Conservation (phyloP, 1,140 invertebrate genomes). For the Sycophila sp. region DNA sequence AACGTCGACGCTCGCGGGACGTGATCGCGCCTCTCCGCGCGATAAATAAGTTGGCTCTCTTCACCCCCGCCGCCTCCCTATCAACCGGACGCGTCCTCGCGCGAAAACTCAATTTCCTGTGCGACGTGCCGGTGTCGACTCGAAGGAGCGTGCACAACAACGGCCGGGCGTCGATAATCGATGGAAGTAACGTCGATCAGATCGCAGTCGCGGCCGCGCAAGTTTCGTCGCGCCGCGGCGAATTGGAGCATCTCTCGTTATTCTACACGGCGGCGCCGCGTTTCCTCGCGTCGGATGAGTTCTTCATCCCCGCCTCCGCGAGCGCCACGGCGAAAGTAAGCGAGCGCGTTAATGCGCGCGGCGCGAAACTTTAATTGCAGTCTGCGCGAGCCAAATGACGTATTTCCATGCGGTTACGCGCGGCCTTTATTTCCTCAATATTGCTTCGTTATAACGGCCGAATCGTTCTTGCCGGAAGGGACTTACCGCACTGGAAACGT, state of each 20-base stretch:
- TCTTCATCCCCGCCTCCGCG: not conserved
- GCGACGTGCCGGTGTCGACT: too few relatives aligned
- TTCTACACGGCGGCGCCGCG: too few relatives aligned
- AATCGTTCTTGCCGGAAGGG: not conserved
- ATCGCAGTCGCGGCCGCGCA: too few relatives aligned
- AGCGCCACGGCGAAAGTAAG: slow-evolving; percentile 1
- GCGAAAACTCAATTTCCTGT: slow-evolving; percentile 35
- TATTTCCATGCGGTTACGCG: slow-evolving; percentile 1
- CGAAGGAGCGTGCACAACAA: not conserved
- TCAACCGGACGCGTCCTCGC: not conserved
- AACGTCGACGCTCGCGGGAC: not conserved
- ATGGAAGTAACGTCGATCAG: slow-evolving; percentile 29
- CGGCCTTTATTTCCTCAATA: not conserved
- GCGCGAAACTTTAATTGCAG: slow-evolving; percentile 23
- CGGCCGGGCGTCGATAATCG: not conserved
- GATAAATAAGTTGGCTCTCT: slow-evolving; percentile 28
- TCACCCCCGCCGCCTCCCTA: not conserved
- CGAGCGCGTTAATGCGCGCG: slow-evolving; percentile 14
- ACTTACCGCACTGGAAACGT: too few relatives aligned
- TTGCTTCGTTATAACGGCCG: not conserved
- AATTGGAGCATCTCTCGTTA: too few relatives aligned
- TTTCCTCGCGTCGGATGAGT: not conserved
- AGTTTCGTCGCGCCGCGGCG: too few relatives aligned
- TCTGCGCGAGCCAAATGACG: not conserved
- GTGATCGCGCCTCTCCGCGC: not conserved